phyloP scores from a whole-genome alignment of 2,113 vertebrate species.

The Numida meleagris region DNA sequence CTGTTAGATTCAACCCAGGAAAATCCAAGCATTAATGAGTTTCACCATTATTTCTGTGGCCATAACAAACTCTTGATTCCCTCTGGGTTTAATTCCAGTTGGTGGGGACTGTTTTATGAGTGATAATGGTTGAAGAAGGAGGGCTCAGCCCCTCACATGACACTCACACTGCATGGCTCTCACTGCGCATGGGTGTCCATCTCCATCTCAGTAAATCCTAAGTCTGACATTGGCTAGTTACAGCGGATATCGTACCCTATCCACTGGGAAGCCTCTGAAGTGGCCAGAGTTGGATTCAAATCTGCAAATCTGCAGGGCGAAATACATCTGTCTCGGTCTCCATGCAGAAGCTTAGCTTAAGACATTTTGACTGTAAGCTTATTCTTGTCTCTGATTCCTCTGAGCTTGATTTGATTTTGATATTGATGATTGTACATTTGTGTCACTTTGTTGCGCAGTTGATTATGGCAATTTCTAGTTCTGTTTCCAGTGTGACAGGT shows the following conservation, averaged over 20 bases:
- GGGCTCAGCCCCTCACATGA: not conserved
- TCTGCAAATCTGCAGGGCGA: not conserved
- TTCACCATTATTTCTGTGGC: not conserved
- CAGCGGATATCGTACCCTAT: not conserved
- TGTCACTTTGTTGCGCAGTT: not conserved
- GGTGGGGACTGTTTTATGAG: fast-evolving
- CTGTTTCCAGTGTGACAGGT: not conserved
- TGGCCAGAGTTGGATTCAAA: not conserved
- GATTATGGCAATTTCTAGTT: not conserved
- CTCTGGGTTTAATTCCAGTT: not conserved
- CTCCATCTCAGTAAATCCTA: not conserved
- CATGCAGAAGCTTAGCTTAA: not conserved
- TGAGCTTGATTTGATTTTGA: not conserved
- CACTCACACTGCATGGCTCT: not conserved
- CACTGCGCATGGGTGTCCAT: not conserved
- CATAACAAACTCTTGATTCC: not conserved
- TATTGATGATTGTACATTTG: not conserved
- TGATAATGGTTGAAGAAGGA: not conserved
- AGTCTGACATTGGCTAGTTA: not conserved
- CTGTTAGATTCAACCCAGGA: not conserved
- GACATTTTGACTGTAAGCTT: not conserved
- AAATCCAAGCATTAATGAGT: not conserved
- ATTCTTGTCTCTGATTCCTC: not conserved
- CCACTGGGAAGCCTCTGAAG: not conserved
- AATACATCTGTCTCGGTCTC: not conserved